These are phyloP conservation scores for Drosophila macrothrix DNA, from an alignment of 2,888 invertebrate genomes.

Conservation along the genomic window DNA sequence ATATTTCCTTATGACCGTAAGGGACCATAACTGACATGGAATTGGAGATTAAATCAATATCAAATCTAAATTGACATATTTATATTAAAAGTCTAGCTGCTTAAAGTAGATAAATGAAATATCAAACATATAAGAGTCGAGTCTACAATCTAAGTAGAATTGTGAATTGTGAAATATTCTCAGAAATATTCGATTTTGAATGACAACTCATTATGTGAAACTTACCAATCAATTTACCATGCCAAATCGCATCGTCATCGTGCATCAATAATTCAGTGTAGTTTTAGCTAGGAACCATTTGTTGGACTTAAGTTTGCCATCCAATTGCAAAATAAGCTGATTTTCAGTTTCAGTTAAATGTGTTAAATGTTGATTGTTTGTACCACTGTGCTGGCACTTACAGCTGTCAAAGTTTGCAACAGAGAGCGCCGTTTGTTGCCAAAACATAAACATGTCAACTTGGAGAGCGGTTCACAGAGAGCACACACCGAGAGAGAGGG, in stretches of 20 bases:
- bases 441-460: conserved; percentile 78
- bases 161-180: not conserved
- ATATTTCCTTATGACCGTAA: not conserved
- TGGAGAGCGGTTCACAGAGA: conserved; percentile 44
- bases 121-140: not conserved
- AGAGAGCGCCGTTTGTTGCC: conserved; percentile 72
- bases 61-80: not conserved
- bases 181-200: not conserved
- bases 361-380: conserved; percentile 39
- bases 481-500: conserved; percentile 31
- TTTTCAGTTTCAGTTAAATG: conserved; percentile 36
- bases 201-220: not conserved
- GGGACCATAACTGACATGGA: not conserved
- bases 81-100: not conserved
- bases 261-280: conserved; percentile 54
- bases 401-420: conserved; percentile 72
- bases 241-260: conserved; percentile 28
- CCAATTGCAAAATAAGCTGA: conserved; percentile 9
- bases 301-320: conserved; percentile 45
- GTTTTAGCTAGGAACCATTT: conserved; percentile 73
- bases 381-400: conserved; percentile 75
- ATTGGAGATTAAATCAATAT: not conserved
- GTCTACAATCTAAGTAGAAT: not conserved
- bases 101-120: too few species aligned
- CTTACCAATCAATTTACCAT: conserved; percentile 65